A percentile compares a stretch with the other conserved stretches of the same genome.
These are phyloP conservation scores for Agapornis roseicollis DNA, from an alignment of 2,113 vertebrate genomes.

Conservation along the genomic window DNA sequence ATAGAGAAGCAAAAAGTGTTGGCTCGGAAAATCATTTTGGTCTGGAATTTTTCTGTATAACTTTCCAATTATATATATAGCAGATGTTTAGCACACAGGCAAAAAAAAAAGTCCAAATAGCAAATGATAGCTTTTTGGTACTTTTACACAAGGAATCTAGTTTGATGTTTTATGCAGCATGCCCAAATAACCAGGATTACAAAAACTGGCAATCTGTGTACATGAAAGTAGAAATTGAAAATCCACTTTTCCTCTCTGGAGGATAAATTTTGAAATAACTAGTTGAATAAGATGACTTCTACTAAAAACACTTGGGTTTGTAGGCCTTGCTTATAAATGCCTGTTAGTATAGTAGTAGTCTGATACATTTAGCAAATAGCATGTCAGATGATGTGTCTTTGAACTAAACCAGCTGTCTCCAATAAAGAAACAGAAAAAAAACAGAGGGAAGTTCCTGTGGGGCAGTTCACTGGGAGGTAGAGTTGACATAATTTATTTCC, in stretches of 20 bases:
- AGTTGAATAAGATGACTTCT: background rate
- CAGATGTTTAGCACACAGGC: background rate
- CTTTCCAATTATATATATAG: background rate
- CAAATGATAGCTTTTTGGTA: background rate
- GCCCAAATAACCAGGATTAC: background rate
- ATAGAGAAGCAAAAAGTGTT: background rate
- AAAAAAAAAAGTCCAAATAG: background rate
- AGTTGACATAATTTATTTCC: constrained; percentile 61
- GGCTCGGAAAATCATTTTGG: background rate
- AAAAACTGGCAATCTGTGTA: background rate
- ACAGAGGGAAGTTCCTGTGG: background rate
- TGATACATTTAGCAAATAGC: constrained; percentile 1
- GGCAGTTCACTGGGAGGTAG: constrained; percentile 34
- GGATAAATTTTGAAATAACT: background rate
- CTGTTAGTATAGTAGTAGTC: constrained; percentile 3
- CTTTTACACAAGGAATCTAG: background rate
- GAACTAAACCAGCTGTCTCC: constrained; percentile 25
- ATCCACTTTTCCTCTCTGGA: background rate
- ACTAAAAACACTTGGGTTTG: background rate
- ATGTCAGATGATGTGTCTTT: constrained; percentile 37
- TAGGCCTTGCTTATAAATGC: background rate
- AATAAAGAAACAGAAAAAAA: background rate
- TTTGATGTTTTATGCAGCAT: background rate
- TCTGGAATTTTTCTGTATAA: background rate
- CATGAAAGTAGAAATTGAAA: background rate